Evolutionary conservation across 1,140 invertebrate genomes (phyloP), one percentile per base, ranked within the genome.

Genomic region (Nilaparvata lugens): DNA sequence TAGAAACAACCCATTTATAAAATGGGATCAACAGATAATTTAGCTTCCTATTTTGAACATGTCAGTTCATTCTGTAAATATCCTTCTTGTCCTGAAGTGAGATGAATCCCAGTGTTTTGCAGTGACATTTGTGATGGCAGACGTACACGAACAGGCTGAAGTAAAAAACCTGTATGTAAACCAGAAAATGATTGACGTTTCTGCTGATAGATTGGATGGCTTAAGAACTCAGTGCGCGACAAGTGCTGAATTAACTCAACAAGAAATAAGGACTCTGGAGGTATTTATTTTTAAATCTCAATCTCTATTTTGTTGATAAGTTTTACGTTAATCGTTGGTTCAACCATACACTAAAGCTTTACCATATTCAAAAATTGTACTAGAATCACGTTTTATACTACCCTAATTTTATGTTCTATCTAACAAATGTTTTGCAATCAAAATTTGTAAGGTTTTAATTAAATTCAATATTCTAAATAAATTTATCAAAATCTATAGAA

Each of bases 131-230:
- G 52, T 58, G 16, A 66, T 66, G 65, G 60, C 62, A 52, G 65
- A 64, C 61, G 65, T 65, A 56, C 63, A 64, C 61, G 65, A 66
- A 56, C 63, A 66, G 48, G 54, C 58, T 14, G 65, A 66, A 38
- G 58, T 60, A 21, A 58, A 63, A 38, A 43, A 56, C 56, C 63
- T 62, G 28, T 61, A 64, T 38, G 62, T 54, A 64, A 48, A 19
- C 38, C 91, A 96, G 80, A 88, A 88, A 66, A 93, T 96, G 89
- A 97, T 97, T 76, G 92, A 94, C 79, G 87, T 94, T 74, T 94
- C 89, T 69, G 90, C 91, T 59, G 86, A 92, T 75, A 86, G 91
- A 73, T 83, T 97, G 68, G 88, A 95, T 71, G 91, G 91, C 54
- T 79, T 97, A 66, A 81, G 94, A 72, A 95, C 91, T 55, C 86